phyloP scores from a whole-genome alignment of 2,888 invertebrate species.

The Buathra laborator region DNA sequence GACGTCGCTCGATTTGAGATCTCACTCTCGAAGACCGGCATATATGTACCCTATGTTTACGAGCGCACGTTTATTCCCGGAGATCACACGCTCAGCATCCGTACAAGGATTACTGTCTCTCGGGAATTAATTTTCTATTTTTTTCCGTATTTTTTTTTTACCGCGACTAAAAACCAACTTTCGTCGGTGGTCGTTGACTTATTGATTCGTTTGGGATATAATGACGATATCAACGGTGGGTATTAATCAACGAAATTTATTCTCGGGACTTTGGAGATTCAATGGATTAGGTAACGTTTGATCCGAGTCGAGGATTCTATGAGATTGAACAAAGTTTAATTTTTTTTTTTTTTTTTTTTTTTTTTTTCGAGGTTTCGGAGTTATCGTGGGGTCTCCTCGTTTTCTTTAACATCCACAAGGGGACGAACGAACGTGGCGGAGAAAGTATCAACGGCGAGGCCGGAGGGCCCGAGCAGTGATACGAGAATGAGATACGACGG shows the following conservation, averaged over 20 bases:
- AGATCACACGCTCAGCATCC: conserved; percentile 63
- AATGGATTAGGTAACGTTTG: background rate
- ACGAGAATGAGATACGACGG: conserved; percentile 78
- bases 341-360: background rate
- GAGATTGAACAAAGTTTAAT: background rate
- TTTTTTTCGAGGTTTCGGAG: background rate
- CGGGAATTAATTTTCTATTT: conserved; percentile 13
- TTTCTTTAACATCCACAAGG: conserved; percentile 38
- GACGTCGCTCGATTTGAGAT: conserved; percentile 65
- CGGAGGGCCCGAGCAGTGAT: conserved; percentile 70
- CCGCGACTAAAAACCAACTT: conserved; percentile 1
- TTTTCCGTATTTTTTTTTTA: background rate
- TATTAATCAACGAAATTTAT: conserved; percentile 10
- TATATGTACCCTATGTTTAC: conserved; percentile 56
- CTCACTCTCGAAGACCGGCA: conserved; percentile 62
- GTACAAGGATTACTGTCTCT: conserved; percentile 54
- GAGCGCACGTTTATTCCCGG: conserved; percentile 54
- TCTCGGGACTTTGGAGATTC: background rate
- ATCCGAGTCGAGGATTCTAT: background rate
- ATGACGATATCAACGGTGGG: background rate
- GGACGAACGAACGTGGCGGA: conserved; percentile 23
- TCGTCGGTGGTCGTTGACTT: conserved; percentile 3
- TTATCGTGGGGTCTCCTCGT: conserved; percentile 46
- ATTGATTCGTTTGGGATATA: conserved; percentile 18
- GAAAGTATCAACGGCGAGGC: conserved; percentile 43